Conservation (phyloP, 2,797 vertebrate genomes). For the Streptopelia turtur region DNA sequence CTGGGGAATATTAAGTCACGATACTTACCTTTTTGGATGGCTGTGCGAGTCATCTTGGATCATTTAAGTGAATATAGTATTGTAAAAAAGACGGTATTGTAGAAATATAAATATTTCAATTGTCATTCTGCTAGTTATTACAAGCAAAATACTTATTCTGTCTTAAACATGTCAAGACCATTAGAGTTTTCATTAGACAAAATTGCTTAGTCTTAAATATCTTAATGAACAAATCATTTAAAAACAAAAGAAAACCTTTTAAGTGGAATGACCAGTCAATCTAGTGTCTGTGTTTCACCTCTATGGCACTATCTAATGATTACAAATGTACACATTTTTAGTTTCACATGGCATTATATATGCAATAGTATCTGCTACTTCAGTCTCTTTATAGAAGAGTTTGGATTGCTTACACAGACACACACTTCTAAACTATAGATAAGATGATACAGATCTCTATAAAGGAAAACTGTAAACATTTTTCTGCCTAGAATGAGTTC, state of each 20-base stretch:
- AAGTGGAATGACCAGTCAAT: not conserved
- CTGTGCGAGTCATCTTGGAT: rapidly evolving
- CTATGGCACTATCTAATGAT: not conserved
- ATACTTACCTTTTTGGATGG: not conserved
- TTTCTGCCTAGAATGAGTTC: not conserved
- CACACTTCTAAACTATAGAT: not conserved
- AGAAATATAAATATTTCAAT: not conserved
- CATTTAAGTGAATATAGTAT: not conserved
- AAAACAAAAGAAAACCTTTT: not conserved
- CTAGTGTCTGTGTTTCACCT: not conserved
- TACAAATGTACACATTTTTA: not conserved
- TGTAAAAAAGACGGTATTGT: not conserved
- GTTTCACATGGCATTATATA: not conserved
- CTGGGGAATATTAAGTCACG: not conserved
- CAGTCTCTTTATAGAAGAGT: not conserved
- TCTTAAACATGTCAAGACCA: not conserved
- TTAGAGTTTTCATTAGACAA: not conserved
- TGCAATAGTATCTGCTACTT: not conserved
- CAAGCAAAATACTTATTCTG: not conserved
- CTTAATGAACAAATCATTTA: not conserved
- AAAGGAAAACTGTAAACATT: not conserved
- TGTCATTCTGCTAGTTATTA: not conserved
- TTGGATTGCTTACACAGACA: not conserved
- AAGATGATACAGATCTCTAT: not conserved
- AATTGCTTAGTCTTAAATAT: not conserved